These are phyloP conservation scores for Zosterops hypoxanthus DNA, from an alignment of 2,113 vertebrate genomes.

Conservation along the genomic window DNA sequence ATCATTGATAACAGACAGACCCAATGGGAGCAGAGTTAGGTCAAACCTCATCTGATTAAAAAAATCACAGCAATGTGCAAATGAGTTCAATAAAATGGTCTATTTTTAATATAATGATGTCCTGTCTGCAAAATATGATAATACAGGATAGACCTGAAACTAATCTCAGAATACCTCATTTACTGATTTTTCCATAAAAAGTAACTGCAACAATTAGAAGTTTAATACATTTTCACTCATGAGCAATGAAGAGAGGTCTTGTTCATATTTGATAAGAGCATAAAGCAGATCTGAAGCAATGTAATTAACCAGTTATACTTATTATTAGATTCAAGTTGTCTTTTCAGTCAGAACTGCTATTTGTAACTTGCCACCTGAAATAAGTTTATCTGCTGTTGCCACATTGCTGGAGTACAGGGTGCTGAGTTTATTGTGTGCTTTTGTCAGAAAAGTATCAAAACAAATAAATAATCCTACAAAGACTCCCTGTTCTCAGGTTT, in stretches of 20 bases:
- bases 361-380: background rate
- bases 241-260: constrained; percentile 14
- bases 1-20: background rate
- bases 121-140: background rate
- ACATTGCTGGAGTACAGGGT: background rate
- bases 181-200: background rate
- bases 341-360: background rate
- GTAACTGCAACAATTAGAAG: constrained; percentile 31
- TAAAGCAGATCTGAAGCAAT: constrained; percentile 21
- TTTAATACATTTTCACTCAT: constrained; percentile 22
- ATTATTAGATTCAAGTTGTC: background rate
- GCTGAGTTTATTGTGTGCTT: background rate
- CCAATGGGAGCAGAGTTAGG: background rate
- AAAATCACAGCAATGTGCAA: background rate
- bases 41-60: background rate
- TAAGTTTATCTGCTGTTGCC: background rate
- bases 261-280: constrained; percentile 29
- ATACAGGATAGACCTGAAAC: background rate
- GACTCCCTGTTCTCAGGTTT: background rate
- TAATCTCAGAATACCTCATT: constrained; percentile 3
- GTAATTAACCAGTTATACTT: constrained; percentile 3
- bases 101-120: background rate
- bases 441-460: background rate
- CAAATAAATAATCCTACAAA: background rate
- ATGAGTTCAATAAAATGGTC: background rate